phyloP scores from a whole-genome alignment of 1,140 invertebrate genomes.

The Helicorthomorpha holstii region DNA sequence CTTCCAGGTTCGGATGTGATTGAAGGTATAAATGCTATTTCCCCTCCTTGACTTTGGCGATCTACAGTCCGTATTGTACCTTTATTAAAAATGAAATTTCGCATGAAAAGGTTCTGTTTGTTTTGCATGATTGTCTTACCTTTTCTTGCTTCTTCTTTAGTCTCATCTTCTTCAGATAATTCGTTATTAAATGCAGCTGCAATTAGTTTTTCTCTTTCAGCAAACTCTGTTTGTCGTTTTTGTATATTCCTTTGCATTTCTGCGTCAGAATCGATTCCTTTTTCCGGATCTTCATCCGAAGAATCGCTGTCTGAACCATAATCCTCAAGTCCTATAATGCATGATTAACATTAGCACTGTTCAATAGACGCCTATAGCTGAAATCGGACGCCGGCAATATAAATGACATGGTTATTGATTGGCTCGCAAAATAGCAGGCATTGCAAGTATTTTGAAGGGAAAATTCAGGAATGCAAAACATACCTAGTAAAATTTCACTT shows the following conservation, averaged over 20 bases:
- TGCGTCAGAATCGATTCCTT: conserved; percentile 26
- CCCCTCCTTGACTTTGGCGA: not conserved
- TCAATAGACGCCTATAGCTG: not conserved
- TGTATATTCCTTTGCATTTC: conserved; percentile 30
- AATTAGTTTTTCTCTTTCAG: conserved; percentile 34
- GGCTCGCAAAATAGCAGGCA: no score
- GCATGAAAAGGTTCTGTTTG: not conserved
- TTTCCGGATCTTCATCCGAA: conserved; percentile 28
- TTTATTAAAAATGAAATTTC: not conserved
- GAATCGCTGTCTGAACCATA: conserved; percentile 26
- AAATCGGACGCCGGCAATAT: not conserved
- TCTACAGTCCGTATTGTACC: not conserved
- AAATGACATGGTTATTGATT: no score
- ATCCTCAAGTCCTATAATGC: conserved; percentile 12
- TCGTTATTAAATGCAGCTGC: conserved; percentile 30
- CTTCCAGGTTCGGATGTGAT: not conserved
- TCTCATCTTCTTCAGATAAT: conserved; percentile 14
- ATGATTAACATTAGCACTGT: no score
- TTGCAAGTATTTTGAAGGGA: no score
- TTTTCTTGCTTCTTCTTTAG: not conserved
- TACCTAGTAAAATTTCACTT: conserved; percentile 28
- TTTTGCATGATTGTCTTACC: not conserved
- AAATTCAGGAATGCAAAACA: no score
- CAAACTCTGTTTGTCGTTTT: conserved; percentile 32
- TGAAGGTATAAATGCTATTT: not conserved